Evolutionary conservation across 2,888 invertebrate species (phyloP).

Genomic region (Helicoverpa assulta): DNA sequence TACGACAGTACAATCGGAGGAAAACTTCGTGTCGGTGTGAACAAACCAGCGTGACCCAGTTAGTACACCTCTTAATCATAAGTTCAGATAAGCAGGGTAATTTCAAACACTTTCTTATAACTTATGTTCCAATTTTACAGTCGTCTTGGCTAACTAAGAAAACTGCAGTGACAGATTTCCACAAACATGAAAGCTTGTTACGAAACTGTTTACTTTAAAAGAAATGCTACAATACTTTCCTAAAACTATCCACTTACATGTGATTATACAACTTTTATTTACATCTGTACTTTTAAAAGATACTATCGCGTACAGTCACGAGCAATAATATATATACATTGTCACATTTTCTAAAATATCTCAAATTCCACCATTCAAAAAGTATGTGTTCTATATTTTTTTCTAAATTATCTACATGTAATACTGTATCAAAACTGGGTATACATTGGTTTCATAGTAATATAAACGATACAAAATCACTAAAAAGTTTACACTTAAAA

Average conservation of each 20-base stretch:
- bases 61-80: not conserved
- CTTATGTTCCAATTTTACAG: too few species aligned
- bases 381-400: too few species aligned
- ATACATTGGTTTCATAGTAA: too few species aligned
- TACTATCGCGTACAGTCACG: not conserved
- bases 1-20: constrained; percentile 42
- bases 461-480: too few species aligned
- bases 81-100: constrained; percentile 8
- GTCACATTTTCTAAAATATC: too few species aligned
- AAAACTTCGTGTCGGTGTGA: constrained; percentile 42
- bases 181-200: not conserved
- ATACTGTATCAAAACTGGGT: too few species aligned
- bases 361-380: too few species aligned
- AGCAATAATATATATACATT: too few species aligned
- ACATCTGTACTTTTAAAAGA: constrained; percentile 10
- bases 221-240: not conserved
- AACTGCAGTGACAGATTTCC: not conserved
- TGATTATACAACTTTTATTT: not conserved
- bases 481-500: too few species aligned
- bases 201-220: not conserved
- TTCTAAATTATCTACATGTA: too few species aligned
- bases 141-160: not conserved
- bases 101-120: constrained; percentile 1
- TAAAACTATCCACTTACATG: not conserved
- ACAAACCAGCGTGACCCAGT: constrained; percentile 31